Conservation (phyloP, 30 jellyfish, hydroid and myxozoan genomes). For the Nemopilema nomurai region DNA sequence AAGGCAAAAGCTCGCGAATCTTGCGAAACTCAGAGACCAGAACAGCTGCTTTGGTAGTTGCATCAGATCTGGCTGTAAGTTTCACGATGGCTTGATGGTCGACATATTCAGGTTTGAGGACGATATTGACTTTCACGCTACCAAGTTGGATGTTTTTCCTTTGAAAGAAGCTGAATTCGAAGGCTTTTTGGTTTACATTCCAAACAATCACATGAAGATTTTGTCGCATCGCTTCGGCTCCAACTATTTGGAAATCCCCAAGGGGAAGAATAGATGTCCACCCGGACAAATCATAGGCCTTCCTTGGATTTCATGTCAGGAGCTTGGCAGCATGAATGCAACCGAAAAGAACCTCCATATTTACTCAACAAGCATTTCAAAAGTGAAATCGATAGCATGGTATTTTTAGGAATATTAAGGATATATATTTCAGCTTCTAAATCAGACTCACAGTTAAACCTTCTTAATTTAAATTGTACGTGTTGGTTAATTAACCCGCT, state of each 20-base stretch:
- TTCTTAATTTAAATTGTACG: too few relatives aligned
- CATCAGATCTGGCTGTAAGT: conserved; percentile 66
- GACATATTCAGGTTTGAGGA: conserved; percentile 76
- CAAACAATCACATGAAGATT: conserved; percentile 34
- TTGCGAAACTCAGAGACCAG: conserved; percentile 74
- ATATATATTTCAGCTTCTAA: too few relatives aligned
- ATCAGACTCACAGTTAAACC: too few relatives aligned
- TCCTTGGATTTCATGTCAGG: conserved; percentile 87
- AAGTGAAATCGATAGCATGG: conserved; percentile 9
- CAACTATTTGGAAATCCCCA: conserved; percentile 29
- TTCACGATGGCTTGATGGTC: conserved; percentile 86
- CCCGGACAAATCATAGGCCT: conserved; percentile 60
- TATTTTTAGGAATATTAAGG: background rate
- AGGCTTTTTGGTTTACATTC: conserved; percentile 70
- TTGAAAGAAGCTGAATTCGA: conserved; percentile 55
- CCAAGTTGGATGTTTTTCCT: conserved; percentile 66
- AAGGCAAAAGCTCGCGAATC: background rate
- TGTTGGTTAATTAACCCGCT: too few relatives aligned
- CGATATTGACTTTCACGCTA: conserved; percentile 11
- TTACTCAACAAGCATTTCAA: conserved; percentile 15
- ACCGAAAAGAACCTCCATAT: background rate
- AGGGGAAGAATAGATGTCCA: conserved; percentile 59
- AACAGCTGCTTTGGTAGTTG: conserved; percentile 81
- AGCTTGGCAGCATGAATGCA: conserved; percentile 32
- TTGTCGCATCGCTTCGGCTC: conserved; percentile 56